Base-by-base conservation (phyloP, 2,797 vertebrate genomes). In the Acestrorhynchus altus region DNA sequence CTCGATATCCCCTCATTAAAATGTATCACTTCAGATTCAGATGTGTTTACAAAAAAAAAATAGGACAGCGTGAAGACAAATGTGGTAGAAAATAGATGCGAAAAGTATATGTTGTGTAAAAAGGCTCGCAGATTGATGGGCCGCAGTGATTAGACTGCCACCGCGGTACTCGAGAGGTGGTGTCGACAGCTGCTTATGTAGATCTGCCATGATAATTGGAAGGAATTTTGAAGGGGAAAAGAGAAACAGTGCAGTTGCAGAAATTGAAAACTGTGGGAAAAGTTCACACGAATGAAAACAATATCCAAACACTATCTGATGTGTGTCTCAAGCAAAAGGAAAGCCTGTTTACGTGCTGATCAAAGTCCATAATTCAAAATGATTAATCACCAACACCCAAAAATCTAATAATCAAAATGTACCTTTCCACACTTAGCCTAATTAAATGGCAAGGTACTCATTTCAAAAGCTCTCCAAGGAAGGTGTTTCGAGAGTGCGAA, bases 381-480 rank as follows among this genome's bases (percentile, higher is more conserved):
- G n/a, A 18, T 52, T 52, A 20, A 8, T 52, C n/a, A 52, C 8
- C 5, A 18, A 10, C 18, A n/a, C 9, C 49, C 1, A 24, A 64
- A 24, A 64, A 20, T 2, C 31, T 18, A 63, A 40, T 39, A 63
- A 11, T 59, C 11, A 59, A 64, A 44, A n/a, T 13, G 10, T 42
- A 42, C 35, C n/a, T 42, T 64, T 42, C 40, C 39, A 59, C 22
- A 35, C 31, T 35, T 35, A 35, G n/a, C 65, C 40, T 73, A 20
- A 20, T 68, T 49, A 68, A 63, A 76, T 22, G 24, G 66, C 52
- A 56, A 24, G 52, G 10, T 2, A 26, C 20, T 20, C 20, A 24
- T 26, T 65, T 31, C 60, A 35, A 74, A 77, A 40, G 44, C 35
- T 51, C 56, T 20, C 47, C 52, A 12, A 47, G 52, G 69, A 35